These are phyloP conservation scores for Ciconia stormi DNA, from an alignment of 2,113 vertebrate species.

Conservation along the genomic window DNA sequence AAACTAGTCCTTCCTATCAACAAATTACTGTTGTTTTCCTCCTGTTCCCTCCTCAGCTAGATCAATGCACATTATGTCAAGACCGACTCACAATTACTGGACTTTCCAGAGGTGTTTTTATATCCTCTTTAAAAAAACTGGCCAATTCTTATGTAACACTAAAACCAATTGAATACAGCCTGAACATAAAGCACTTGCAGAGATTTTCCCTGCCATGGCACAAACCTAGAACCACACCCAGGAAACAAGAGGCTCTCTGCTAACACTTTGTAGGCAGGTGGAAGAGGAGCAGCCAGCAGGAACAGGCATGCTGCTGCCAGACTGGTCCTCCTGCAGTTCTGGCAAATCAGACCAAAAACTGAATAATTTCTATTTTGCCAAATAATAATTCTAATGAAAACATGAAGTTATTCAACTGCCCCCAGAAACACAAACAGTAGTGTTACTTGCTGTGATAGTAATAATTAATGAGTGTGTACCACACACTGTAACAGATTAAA, in stretches of 20 bases:
- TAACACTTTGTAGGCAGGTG: accelerated
- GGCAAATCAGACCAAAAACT: not conserved
- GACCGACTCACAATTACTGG: not conserved
- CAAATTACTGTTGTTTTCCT: not conserved
- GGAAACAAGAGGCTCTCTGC: not conserved
- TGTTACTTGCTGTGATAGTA: not conserved
- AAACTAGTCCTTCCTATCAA: not conserved
- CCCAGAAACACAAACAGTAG: not conserved
- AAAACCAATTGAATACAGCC: not conserved
- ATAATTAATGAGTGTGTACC: not conserved
- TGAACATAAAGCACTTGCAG: not conserved
- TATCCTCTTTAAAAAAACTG: not conserved
- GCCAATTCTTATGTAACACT: not conserved
- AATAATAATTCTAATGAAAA: not conserved
- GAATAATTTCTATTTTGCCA: not conserved
- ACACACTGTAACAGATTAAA: not conserved
- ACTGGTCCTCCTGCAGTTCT: not conserved
- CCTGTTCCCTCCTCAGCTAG: not conserved
- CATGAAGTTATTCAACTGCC: not conserved
- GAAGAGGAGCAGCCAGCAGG: not conserved
- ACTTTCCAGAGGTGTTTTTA: not conserved
- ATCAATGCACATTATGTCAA: not conserved
- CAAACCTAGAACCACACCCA: not conserved
- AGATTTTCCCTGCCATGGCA: not conserved
- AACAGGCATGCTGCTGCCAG: not conserved